These are phyloP conservation scores for Lineus longissimus DNA, from an alignment of 1,140 invertebrate genomes.

Conservation along the genomic window DNA sequence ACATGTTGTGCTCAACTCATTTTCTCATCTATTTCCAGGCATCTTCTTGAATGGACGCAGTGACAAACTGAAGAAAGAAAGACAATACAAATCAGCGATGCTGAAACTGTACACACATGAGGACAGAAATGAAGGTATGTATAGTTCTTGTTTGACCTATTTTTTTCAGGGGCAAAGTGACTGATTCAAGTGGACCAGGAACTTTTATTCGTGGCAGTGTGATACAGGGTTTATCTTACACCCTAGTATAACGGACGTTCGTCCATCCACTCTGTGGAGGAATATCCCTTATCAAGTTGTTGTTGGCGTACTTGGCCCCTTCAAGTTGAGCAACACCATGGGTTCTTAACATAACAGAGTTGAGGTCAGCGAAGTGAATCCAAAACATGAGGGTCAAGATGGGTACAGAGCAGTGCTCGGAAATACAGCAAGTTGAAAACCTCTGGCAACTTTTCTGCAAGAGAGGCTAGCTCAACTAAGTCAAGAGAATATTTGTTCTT, in stretches of 20 bases:
- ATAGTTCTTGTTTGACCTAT: constrained; percentile 18
- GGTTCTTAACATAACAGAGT: no score
- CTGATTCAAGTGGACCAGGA: not conserved
- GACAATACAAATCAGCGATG: constrained; percentile 22
- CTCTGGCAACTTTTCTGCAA: no score
- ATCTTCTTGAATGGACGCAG: constrained; percentile 35
- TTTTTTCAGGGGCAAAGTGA: not conserved
- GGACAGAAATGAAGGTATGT: constrained; percentile 20
- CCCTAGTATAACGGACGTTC: not conserved
- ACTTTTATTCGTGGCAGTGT: not conserved
- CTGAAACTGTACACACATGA: constrained; percentile 32
- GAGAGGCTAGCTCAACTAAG: no score
- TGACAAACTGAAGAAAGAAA: constrained; percentile 28
- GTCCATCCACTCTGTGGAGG: no score
- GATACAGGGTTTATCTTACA: not conserved
- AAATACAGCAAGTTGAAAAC: no score
- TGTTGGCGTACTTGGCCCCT: not conserved
- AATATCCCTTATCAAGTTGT: not conserved
- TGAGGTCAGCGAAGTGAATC: no score
- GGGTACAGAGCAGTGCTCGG: no score
- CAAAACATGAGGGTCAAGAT: no score
- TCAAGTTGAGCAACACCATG: no score
- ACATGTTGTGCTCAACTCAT: no score
- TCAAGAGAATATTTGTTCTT: no score
- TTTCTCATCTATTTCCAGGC: constrained; percentile 20